phyloP scores from a whole-genome alignment of 1,140 invertebrate genomes.

The Sarcophaga bullata region DNA sequence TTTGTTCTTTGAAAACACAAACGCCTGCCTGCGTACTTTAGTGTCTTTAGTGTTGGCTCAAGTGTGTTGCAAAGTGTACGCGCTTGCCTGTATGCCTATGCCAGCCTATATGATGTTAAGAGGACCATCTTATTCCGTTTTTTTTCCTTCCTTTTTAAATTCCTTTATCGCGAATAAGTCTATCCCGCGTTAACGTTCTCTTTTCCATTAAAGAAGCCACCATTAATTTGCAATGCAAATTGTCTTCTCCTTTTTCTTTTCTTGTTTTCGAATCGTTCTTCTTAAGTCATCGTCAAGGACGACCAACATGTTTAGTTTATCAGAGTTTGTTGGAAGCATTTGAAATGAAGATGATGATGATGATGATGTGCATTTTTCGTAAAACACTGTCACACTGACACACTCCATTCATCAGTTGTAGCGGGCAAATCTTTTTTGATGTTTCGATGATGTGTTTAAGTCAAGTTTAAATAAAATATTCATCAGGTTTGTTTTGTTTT shows the following conservation, averaged over 20 bases:
- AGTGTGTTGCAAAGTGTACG: not conserved
- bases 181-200: not conserved
- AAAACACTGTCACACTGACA: no score
- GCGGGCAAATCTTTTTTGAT: no score
- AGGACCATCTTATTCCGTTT: no score
- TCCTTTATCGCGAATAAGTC: not conserved
- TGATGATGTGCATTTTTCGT: not conserved
- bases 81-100: not conserved
- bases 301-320: not conserved
- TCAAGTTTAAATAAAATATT: no score
- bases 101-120: no score
- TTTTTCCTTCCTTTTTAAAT: not conserved
- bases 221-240: conserved; percentile 40
- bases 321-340: not conserved
- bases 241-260: not conserved
- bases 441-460: no score
- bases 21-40: not conserved
- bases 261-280: not conserved
- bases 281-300: not conserved
- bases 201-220: conserved; percentile 8
- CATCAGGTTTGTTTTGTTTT: no score
- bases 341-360: not conserved
- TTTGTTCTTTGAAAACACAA: not conserved
- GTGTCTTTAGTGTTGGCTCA: not conserved
- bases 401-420: not conserved